phyloP scores from a whole-genome alignment of 2,888 invertebrate species.

The Melanostoma scalare region DNA sequence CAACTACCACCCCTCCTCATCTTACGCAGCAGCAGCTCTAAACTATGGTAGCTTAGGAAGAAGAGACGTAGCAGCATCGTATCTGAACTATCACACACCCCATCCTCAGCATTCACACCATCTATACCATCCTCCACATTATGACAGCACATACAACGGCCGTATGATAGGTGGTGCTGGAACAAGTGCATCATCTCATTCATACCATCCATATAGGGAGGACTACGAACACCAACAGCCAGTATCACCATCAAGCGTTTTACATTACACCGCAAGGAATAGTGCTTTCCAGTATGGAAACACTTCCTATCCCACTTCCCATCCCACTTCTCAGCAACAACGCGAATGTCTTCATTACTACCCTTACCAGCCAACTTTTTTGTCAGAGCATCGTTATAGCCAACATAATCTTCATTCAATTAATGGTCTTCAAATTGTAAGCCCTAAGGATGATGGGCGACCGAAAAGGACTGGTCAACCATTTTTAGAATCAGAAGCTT shows the following conservation, averaged over 20 bases:
- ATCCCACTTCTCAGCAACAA: conserved; percentile 46
- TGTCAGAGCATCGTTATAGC: conserved; percentile 47
- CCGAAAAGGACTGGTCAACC: conserved; percentile 39
- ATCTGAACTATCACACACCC: conserved; percentile 53
- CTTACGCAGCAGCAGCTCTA: conserved; percentile 45
- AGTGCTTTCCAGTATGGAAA: conserved; percentile 60
- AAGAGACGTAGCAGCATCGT: conserved; percentile 44
- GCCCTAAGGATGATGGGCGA: conserved; percentile 50
- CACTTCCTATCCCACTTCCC: conserved; percentile 25
- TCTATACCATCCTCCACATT: conserved; percentile 61
- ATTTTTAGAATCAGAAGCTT: conserved; percentile 47
- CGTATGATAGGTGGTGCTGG: conserved; percentile 71
- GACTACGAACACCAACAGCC: conserved; percentile 74
- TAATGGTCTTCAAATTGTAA: conserved; percentile 43
- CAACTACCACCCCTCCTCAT: conserved; percentile 28
- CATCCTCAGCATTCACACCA: conserved; percentile 57
- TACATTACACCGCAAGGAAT: conserved; percentile 78
- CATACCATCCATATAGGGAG: conserved; percentile 69
- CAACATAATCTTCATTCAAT: conserved; percentile 61
- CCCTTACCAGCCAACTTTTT: conserved; percentile 50
- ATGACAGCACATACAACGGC: conserved; percentile 72
- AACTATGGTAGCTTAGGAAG: conserved; percentile 56
- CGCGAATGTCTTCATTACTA: conserved; percentile 61
- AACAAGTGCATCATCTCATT: conserved; percentile 34
- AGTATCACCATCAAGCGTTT: conserved; percentile 77